Evolutionary conservation across 2,888 invertebrate genomes (phyloP).

Genomic region (Hypselothyrea guttata): DNA sequence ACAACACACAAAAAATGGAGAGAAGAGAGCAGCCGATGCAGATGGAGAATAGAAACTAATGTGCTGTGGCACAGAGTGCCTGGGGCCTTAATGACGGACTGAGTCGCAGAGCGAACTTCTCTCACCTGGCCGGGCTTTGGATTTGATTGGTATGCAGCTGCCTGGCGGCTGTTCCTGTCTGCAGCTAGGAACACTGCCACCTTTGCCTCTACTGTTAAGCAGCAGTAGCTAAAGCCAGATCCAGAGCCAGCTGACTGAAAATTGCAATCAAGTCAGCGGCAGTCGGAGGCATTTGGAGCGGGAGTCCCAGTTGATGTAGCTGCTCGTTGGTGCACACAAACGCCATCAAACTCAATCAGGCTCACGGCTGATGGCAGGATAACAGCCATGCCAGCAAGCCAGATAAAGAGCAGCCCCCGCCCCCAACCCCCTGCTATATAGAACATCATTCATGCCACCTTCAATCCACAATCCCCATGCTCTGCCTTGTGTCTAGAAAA

Average conservation of each 20-base stretch:
- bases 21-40: background rate
- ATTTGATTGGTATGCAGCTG: constrained; percentile 69
- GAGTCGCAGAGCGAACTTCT: background rate
- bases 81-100: constrained; percentile 49
- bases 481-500: constrained; percentile 50
- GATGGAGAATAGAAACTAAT: constrained; percentile 52
- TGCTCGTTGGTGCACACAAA: constrained; percentile 59
- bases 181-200: too few species aligned
- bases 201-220: background rate
- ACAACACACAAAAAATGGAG: constrained; percentile 1
- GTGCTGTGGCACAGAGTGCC: constrained; percentile 42
- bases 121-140: constrained; percentile 10
- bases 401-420: constrained; percentile 31
- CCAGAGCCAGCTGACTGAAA: constrained; percentile 30
- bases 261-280: constrained; percentile 74
- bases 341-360: constrained; percentile 77
- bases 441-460: constrained; percentile 1
- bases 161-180: constrained; percentile 31
- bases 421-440: background rate
- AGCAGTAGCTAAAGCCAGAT: constrained; percentile 2
- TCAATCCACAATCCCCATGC: constrained; percentile 29
- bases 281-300: too few species aligned
- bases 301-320: constrained; percentile 21
- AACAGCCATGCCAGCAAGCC: constrained; percentile 27
- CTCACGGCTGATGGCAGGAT: constrained; percentile 61